Conservation (phyloP, 1,140 invertebrate species). For the Drosophila sp. region DNA sequence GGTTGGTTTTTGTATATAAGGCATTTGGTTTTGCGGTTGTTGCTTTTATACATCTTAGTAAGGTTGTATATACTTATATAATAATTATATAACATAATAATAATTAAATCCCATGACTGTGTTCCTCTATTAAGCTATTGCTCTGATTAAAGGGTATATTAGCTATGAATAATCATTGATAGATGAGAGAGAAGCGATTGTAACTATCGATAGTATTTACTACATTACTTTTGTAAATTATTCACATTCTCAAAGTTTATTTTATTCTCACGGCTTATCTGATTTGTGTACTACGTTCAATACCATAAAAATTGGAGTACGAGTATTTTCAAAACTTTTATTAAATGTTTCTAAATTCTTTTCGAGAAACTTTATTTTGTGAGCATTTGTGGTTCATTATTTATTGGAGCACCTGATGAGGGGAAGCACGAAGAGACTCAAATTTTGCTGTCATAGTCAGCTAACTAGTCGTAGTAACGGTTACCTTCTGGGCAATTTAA, state of each 20-base stretch:
- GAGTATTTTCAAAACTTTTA: background rate
- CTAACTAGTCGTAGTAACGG: slow-evolving; percentile 9
- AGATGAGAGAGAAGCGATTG: background rate
- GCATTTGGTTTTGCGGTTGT: too few relatives aligned
- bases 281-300: background rate
- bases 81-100: too few relatives aligned
- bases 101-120: too few relatives aligned
- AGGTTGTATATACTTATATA: too few relatives aligned
- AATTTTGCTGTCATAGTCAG: slow-evolving; percentile 17
- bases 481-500: slow-evolving; percentile 17
- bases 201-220: background rate
- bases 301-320: background rate
- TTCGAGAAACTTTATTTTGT: background rate
- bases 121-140: too few relatives aligned
- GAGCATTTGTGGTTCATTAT: background rate
- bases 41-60: too few relatives aligned
- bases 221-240: too few relatives aligned
- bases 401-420: background rate
- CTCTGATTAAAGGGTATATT: too few relatives aligned
- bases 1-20: too few relatives aligned
- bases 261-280: too few relatives aligned
- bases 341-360: background rate
- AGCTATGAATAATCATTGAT: background rate
- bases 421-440: background rate
- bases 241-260: too few relatives aligned